Conservation (phyloP, 2,888 invertebrate species). For the Philereme vetulata region DNA sequence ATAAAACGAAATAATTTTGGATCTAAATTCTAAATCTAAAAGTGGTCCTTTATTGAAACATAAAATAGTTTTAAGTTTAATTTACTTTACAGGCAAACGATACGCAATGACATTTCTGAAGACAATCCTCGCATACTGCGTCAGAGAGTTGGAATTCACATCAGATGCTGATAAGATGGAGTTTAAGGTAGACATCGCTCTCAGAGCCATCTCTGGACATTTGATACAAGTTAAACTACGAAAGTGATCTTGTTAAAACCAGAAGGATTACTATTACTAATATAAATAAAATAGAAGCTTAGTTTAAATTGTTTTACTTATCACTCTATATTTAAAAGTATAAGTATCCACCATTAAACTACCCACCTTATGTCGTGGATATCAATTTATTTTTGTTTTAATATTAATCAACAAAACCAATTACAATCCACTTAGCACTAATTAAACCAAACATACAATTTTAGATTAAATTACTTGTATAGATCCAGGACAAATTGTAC, state of each 20-base stretch:
- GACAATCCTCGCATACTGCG: slow-evolving; percentile 55
- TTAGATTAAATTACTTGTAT: too few relatives aligned
- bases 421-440: too few relatives aligned
- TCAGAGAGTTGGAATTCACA: slow-evolving; percentile 54
- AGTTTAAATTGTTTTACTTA: neutral
- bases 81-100: slow-evolving; percentile 55
- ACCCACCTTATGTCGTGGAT: too few relatives aligned
- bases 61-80: too few relatives aligned
- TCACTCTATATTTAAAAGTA: neutral
- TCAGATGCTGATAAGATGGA: slow-evolving; percentile 54
- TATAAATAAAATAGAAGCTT: slow-evolving; percentile 1
- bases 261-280: neutral
- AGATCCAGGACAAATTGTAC: too few relatives aligned
- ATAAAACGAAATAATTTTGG: too few relatives aligned
- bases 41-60: too few relatives aligned
- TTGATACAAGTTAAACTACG: slow-evolving; percentile 48
- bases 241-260: neutral
- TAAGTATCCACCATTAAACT: neutral
- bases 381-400: too few relatives aligned
- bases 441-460: too few relatives aligned
- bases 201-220: slow-evolving; percentile 54
- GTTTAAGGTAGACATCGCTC: slow-evolving; percentile 54
- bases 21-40: too few relatives aligned
- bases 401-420: too few relatives aligned
- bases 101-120: slow-evolving; percentile 64